Percentiles rank a stretch among this genome's conserved stretches.
Conservation (phyloP, 2,113 vertebrate genomes). For the Poeciliopsis turrubarensis region DNA sequence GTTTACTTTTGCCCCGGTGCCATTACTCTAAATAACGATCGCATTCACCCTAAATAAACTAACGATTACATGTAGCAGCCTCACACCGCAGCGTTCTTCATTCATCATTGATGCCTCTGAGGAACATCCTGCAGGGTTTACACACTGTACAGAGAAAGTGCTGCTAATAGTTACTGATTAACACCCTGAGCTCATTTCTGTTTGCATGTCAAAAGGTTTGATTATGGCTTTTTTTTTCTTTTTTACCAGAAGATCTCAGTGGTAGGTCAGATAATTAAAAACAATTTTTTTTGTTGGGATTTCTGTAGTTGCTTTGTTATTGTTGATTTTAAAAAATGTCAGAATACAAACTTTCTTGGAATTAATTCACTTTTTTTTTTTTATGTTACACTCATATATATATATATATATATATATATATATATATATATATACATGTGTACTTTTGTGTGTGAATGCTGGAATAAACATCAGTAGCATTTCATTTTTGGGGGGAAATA, state of each 20-base stretch:
- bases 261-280: no score
- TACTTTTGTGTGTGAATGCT: no score
- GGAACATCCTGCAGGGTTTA: slow-evolving; percentile 12
- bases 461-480: no score
- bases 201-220: neutral
- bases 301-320: no score
- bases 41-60: slow-evolving; percentile 13
- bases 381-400: no score
- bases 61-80: slow-evolving; percentile 12
- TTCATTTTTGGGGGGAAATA: no score
- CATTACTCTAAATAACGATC: slow-evolving; percentile 58
- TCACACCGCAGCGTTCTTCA: slow-evolving; percentile 21
- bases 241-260: neutral
- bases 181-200: slow-evolving; percentile 17
- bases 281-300: no score
- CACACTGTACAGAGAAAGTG: slow-evolving; percentile 9
- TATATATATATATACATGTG: no score
- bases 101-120: slow-evolving; percentile 19
- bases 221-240: slow-evolving; percentile 14
- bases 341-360: no score
- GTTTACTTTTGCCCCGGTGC: slow-evolving; percentile 34
- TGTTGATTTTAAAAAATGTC: no score
- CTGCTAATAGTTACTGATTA: slow-evolving; percentile 46
- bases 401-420: no score
- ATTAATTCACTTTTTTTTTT: no score